Base-by-base conservation (phyloP, 2,797 vertebrate genomes). In the Sebastes elongatus region DNA sequence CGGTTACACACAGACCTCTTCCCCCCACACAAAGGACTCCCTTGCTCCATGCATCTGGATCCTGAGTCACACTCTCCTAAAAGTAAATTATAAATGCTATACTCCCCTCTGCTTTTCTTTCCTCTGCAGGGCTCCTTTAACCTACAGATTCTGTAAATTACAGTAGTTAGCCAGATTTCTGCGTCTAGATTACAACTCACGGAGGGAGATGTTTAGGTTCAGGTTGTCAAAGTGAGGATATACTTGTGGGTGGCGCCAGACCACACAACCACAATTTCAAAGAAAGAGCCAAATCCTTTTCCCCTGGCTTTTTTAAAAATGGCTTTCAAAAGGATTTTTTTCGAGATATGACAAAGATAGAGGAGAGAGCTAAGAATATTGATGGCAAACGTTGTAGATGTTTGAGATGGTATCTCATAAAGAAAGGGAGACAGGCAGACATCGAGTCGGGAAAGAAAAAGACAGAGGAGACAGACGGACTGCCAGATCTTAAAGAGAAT, bases 131-230 rank as follows among this genome's bases (percentile, higher is more conserved):
- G 16, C 33, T 87, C 69, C 53, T 86, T 83, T 80, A 81, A 89
- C 87, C 72, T 93, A 93, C 78, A 89, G 87, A 84, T 83, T 72
- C 63, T 72, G 33, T 86, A 86, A 94, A 93, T 94, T 92, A 92
- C 80, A 87, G 88, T 86, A 85, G 76, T 85, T 78, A 79, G 33
- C 53, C 81, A 56, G 59, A 81, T 83, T 80, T 52, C 57, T 75
- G 71, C 9, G 38, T 86, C 72, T 78, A 86, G 84, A 90, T 91
- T 90, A 89, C 84, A 94, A 91, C 59, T 89, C 79, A 61, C 25
- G 30, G 66, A 80, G 61, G 84, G 78, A 88, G 90, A 90, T 94
- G 88, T 92, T 93, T 82, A 79, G 86, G 81, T 90, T 89, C 80
- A 88, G 83, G 89, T 92, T 89, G 90, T 94, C 84, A 83, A 81